Base-by-base conservation (phyloP, 2,797 vertebrate species). In the Glossophaga mutica region DNA sequence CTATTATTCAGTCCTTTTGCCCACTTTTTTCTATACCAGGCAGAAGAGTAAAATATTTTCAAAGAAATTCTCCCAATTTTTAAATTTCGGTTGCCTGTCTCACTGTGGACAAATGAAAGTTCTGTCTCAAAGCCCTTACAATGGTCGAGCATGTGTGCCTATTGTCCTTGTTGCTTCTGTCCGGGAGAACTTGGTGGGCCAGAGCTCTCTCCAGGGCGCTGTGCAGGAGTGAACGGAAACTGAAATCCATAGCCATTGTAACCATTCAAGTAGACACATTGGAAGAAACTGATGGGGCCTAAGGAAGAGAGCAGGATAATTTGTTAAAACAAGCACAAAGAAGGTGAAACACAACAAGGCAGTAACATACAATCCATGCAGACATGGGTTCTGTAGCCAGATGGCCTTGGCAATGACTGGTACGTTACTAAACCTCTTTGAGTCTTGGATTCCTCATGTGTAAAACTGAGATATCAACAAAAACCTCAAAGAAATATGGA, bases 211-310 rank as follows among this genome's bases (percentile, higher is more conserved):
- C 98, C 96, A 97, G 98, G 34, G 97, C 96, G 96, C 97, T 99
- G 97, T 55, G 97, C 97, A 59, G 97, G 62, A 83, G 98, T 98
- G 98, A 99, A 96, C 97, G 99, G 98, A 98, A 99, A 97, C 98
- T 97, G 85, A 98, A 99, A 98, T 98, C 99, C 98, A 52, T 98
- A 98, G 71, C 99, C 99, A n/a, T 98, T 99, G 98, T 99, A 99
- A 73, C 99, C 99, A 46, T 99, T 99, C 97, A 99, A 95, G 81
- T 99, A 99, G 91, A 99, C 98, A 93, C 99, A 99, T 55, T 99
- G 99, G 98, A 99, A 99, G 98, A 99, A 99, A 96, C 99, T 99
- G 96, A 99, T 99, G 97, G 99, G 99, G 96, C 98, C 99, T 99
- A 97, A 82, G 93, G 73, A 97, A 96, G 39, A 82, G 96, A 97